Base-by-base conservation (phyloP, 1,140 invertebrate genomes). In the Pinna nobilis region DNA sequence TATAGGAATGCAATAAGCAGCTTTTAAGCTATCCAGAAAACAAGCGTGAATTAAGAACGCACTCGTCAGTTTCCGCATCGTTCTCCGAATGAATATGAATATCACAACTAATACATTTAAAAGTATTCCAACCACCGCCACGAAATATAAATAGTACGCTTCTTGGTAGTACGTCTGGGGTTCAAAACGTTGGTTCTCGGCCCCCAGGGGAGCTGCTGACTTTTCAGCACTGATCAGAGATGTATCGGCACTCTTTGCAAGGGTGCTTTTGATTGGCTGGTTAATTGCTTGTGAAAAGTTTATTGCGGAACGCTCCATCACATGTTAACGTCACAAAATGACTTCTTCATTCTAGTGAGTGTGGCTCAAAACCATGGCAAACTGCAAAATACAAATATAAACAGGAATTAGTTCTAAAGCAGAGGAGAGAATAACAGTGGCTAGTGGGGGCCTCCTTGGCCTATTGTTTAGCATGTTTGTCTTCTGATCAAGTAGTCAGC, bases 1-100 rank as follows among this genome's bases (percentile, higher is more conserved):
- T 68, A 88, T 89, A 25, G 86, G 86, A 67, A 89, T 83, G 80
- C 88, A 89, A 76, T 83, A 89, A 35, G 80, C 77, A 23, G 84
- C 81, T 74, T 88, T 88, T 20, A 87, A 53, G n/a, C 83, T 77
- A 76, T 89, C 85, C 30, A 89, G 73, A 25, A 88, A 82, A 63
- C 83, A 84, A 30, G 83, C 84, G 63, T 89, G 88, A 9, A 88
- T 76, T 15, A 88, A 76, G 71, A 88, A 89, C 30, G 84, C 86
- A 67, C 83, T 87, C 9, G 87, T 88, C 84, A 88, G 85, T 64
- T 82, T 81, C 5, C 78, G 67, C 18, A 88, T 68, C 23, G 75
- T 74, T 59, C 81, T 74, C 23, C 83, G 73, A 5, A 85, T 53
- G 28, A 86, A 74, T 25, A 87, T 76, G 35, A 80, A 83, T 37